These are phyloP conservation scores for Meloidogyne chitwoodi DNA, from an alignment of 1,140 invertebrate species.

Conservation along the genomic window DNA sequence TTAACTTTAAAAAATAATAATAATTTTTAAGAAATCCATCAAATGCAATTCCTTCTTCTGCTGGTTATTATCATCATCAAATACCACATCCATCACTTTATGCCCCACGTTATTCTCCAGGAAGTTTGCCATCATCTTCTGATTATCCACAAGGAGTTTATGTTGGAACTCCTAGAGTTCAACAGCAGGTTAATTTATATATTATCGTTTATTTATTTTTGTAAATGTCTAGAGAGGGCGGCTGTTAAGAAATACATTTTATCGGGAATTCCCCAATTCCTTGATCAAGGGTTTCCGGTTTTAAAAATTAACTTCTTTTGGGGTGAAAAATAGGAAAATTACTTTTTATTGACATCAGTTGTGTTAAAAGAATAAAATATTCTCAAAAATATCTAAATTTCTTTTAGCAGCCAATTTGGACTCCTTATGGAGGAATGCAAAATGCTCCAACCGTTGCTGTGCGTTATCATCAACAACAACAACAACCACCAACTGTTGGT, in stretches of 20 bases:
- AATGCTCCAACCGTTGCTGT: slow-evolving; percentile 24
- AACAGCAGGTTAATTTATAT: background rate
- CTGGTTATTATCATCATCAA: background rate
- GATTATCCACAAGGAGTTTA: background rate
- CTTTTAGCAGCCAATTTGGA: background rate
- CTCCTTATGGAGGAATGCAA: background rate
- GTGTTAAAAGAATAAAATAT: background rate
- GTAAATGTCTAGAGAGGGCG: too few species aligned
- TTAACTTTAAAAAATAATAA: background rate
- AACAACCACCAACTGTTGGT: background rate
- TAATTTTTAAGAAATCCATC: background rate
- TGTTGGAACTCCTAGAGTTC: background rate
- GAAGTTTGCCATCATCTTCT: background rate
- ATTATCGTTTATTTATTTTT: background rate
- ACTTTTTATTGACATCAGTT: too few species aligned
- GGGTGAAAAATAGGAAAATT: too few species aligned
- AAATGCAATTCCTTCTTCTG: background rate
- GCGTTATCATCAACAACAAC: slow-evolving; percentile 11
- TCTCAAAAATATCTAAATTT: background rate
- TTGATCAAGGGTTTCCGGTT: too few species aligned
- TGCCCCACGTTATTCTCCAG: background rate
- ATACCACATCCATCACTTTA: background rate
- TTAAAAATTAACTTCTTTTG: too few species aligned
- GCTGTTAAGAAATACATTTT: too few species aligned
- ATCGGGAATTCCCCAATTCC: too few species aligned